Percentiles rank a stretch among this genome's conserved stretches.
phyloP scores from a whole-genome alignment of 2,797 vertebrate species.

The Anguilla megastoma region DNA sequence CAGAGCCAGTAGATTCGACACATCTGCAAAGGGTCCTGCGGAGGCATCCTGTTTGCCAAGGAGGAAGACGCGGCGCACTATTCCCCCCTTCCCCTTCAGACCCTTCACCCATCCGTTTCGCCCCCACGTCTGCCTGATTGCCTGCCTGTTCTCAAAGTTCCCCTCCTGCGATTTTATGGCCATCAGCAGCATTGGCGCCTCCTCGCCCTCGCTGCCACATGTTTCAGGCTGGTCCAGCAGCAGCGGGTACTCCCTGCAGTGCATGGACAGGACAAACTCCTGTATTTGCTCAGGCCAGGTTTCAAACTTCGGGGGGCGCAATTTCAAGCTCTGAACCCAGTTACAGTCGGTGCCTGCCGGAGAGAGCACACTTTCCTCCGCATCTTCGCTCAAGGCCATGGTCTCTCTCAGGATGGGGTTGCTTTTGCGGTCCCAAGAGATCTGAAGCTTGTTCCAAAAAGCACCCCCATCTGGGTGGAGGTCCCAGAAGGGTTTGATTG shows the following conservation, averaged over 20 bases:
- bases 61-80: constrained; percentile 71
- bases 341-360: constrained; percentile 33
- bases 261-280: constrained; percentile 63
- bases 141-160: constrained; percentile 67
- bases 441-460: constrained; percentile 71
- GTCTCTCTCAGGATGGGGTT: constrained; percentile 60
- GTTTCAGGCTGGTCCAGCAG: constrained; percentile 53
- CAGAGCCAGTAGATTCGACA: constrained; percentile 42
- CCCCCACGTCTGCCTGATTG: constrained; percentile 74
- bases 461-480: not conserved
- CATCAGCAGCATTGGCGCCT: constrained; percentile 63
- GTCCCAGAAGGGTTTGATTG: constrained; percentile 63
- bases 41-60: constrained; percentile 55
- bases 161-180: constrained; percentile 66
- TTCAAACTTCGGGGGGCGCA: not conserved
- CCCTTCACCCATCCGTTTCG: constrained; percentile 55
- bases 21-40: not conserved
- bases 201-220: constrained; percentile 52
- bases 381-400: rapidly evolving
- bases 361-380: not conserved
- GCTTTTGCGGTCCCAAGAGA: constrained; percentile 50
- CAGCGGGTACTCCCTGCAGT: constrained; percentile 61
- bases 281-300: constrained; percentile 51
- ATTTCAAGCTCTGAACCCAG: not conserved
- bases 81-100: constrained; percentile 35